Base-by-base conservation (phyloP, 2,113 vertebrate genomes). In the Xenus cinereus region DNA sequence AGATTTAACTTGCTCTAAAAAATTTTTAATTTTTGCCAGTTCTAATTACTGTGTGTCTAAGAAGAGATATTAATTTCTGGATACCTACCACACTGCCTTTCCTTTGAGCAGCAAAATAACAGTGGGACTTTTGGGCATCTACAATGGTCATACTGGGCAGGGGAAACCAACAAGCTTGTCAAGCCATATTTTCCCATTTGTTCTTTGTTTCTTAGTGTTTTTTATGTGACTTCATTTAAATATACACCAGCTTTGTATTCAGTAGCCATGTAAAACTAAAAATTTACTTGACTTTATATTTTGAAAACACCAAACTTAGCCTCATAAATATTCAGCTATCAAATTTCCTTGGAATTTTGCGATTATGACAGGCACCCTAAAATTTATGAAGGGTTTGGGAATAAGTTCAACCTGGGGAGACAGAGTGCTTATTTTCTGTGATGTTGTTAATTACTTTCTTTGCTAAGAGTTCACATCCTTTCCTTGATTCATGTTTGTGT, bases 61-160 rank as follows among this genome's bases (percentile, higher is more conserved):
- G 23, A 82, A 88, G 19, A 63, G 8, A 21, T 37, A 28, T 0
- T 28, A 1, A 57, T 87, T 87, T 78, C 24, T 78, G 20, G 7
- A 41, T 33, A n/a, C 4, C 9, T 77, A 32, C 15, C 18, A 39
- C 18, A 41, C 4, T 10, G 37, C 3, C 2, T 56, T 66, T 45
- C 7, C 14, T 72, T 43, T 48, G 6, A 80, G 57, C 3, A 80
- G 10, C 2, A 39, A 80, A 60, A 56, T 19, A 51, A 2, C 4
- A 30, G 7, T 23, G 6, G 2, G 7, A 83, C 30, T 66, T 79
- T 60, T 3, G 2, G 20, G 7, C 53, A 43, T 21, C 12, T 23
- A 1, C 18, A 15, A n/a, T 32, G 3, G 4, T 37, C 28, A 26
- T 26, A 41, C 13, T 12, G 3, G 5, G 2, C 14, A 77, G 4